Evolutionary conservation across 2,797 vertebrate genomes (phyloP), one percentile per base, ranked within the genome.

Genomic region (Muraenolepis orangiensis): DNA sequence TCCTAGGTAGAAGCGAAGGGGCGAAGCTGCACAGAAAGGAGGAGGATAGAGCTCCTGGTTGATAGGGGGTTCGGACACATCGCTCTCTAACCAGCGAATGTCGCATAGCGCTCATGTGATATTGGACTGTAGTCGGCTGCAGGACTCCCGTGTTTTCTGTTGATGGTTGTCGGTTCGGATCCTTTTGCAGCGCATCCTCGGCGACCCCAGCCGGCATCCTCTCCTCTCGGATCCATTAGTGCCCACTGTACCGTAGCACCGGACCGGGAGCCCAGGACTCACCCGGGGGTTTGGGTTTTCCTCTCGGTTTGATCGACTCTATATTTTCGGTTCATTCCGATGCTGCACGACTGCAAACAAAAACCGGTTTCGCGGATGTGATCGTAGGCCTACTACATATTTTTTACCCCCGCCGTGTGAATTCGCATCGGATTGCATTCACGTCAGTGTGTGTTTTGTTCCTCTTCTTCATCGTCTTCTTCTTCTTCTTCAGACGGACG

Each of bases 361-460:
- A n/a, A 57, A 4, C 36, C 11, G 76, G 34, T 80, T 77, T 75
- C 74, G 76, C 85, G 85, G 84, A 86, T 86, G 86, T 86, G 86
- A 88, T 12, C 77, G 78, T 61, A 71, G 74, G 72, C 69, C 82
- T 42, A 66, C 82, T 86, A 12, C 57, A 61, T n/a, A n/a, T n/a
- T 61, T 26, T 26, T 4, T 38, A 12, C 36, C 36, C 76, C 83
- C 78, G 83, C 82, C 86, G 86, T 85, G 89, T 90, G 90, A 91
- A 91, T 91, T 88, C 89, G 87, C 84, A 75, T 61, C 57, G 57
- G 83, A 88, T 86, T 86, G 86, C 87, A 86, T 90, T 81, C 86
- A 86, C 78, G 83, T 85, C 90, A 85, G 89, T 86, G 83, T 81
- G 85, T 82, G 74, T 87, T 81, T 84, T 82, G 73, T 87, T 90